Conservation (phyloP, 64 coral and sea anemone species). For the Porites australiensis region DNA sequence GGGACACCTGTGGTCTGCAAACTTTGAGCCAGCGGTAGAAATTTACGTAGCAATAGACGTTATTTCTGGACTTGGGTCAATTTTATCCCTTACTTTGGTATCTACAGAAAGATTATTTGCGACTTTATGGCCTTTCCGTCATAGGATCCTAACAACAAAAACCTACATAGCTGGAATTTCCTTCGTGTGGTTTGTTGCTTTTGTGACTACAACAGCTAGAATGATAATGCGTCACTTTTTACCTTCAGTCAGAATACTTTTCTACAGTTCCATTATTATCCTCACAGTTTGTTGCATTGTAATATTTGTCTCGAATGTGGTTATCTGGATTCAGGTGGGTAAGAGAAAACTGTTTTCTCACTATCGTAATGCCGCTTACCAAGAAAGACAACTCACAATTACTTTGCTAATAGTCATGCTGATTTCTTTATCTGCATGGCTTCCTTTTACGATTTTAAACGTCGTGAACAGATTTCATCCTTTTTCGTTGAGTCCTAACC, state of each 20-base stretch:
- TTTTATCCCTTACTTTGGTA: conserved; percentile 61
- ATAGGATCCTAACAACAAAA: conserved; percentile 9
- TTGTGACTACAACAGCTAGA: background rate
- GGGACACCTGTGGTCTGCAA: background rate
- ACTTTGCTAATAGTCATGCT: conserved; percentile 65
- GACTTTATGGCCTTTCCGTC: conserved; percentile 52
- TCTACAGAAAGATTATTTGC: conserved; percentile 63
- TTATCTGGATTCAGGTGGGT: conserved; percentile 46
- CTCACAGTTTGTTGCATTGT: conserved; percentile 27
- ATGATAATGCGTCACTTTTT: background rate
- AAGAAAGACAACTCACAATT: conserved; percentile 41
- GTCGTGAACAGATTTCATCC: conserved; percentile 16
- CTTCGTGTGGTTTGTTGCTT: conserved; percentile 17
- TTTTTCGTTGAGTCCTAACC: background rate
- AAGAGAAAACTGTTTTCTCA: background rate
- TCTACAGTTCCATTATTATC: conserved; percentile 22
- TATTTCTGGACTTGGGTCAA: conserved; percentile 36
- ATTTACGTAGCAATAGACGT: conserved; percentile 6
- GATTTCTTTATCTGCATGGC: conserved; percentile 40
- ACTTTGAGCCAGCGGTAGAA: background rate
- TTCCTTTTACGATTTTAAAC: conserved; percentile 51
- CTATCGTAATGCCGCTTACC: conserved; percentile 13
- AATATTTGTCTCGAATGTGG: conserved; percentile 35
- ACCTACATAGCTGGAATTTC: background rate
- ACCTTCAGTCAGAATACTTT: background rate